Conservation (phyloP, 2,797 vertebrate species). For the Hypotaenidia okinawae region DNA sequence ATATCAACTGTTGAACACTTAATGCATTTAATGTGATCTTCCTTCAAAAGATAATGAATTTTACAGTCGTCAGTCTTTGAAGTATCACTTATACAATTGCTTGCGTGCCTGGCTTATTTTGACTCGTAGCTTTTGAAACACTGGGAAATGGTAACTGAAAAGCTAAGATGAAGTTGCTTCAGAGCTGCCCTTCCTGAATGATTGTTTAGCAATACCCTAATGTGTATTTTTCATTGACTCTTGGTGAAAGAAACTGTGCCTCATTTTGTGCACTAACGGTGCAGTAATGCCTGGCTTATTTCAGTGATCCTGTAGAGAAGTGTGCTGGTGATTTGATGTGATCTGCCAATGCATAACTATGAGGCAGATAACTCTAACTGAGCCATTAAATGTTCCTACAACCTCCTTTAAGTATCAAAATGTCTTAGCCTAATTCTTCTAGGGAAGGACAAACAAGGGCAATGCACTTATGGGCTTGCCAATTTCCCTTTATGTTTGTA, state of each 20-base stretch:
- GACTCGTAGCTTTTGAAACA: not conserved
- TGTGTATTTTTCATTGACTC: not conserved
- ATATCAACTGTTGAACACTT: not conserved
- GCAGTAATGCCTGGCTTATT: not conserved
- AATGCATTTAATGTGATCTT: not conserved
- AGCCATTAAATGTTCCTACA: constrained; percentile 41
- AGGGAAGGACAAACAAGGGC: constrained; percentile 31
- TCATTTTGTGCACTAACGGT: not conserved
- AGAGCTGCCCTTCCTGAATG: not conserved
- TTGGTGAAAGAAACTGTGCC: not conserved
- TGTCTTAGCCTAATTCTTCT: constrained; percentile 8
- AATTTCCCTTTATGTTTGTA: constrained; percentile 1
- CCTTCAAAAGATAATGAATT: not conserved
- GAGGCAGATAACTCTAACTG: constrained; percentile 5
- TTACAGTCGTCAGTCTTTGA: not conserved
- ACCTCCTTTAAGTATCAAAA: not conserved
- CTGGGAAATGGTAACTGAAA: not conserved
- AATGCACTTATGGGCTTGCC: not conserved
- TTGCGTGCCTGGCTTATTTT: not conserved
- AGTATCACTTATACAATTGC: not conserved
- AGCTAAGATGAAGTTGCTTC: not conserved
- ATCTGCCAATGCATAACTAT: constrained; percentile 1
- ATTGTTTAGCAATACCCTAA: not conserved
- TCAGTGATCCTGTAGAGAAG: not conserved
- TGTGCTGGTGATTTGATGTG: not conserved